Conservation (phyloP, 2,888 invertebrate genomes). For the Scelioninae gen. 1 region DNA sequence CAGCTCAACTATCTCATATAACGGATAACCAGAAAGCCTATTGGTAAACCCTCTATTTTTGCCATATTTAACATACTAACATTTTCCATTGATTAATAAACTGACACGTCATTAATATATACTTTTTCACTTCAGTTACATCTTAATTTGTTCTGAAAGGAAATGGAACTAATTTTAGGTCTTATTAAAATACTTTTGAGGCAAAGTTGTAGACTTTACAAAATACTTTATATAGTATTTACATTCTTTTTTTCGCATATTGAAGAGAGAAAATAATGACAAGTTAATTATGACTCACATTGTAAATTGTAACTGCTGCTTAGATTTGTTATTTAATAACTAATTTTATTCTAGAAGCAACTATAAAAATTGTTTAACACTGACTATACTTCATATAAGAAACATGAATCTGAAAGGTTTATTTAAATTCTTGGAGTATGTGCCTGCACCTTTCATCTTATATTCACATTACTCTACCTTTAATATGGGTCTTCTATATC, state of each 20-base stretch:
- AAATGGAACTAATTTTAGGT: too few species aligned
- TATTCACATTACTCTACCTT: conserved; percentile 26
- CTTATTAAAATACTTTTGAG: too few species aligned
- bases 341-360: too few species aligned
- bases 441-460: conserved; percentile 48
- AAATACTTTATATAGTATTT: too few species aligned
- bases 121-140: neutral
- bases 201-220: too few species aligned
- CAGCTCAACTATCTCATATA: conserved; percentile 24
- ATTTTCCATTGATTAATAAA: conserved; percentile 16
- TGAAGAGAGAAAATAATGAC: too few species aligned
- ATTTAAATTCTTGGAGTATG: conserved; percentile 40
- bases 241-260: too few species aligned
- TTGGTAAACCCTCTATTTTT: conserved; percentile 2
- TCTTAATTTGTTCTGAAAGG: neutral
- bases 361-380: too few species aligned
- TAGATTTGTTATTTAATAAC: too few species aligned
- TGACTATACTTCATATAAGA: neutral
- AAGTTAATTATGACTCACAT: too few species aligned
- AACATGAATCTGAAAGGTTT: conserved; percentile 42
- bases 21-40: conserved; percentile 29
- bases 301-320: too few species aligned
- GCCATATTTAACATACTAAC: neutral
- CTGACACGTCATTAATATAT: neutral
- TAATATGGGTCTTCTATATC: conserved; percentile 22